Percentiles rank a stretch among this genome's conserved stretches.
These are phyloP conservation scores for Diplolepis rosae DNA, from an alignment of 2,888 invertebrate genomes.

Conservation along the genomic window DNA sequence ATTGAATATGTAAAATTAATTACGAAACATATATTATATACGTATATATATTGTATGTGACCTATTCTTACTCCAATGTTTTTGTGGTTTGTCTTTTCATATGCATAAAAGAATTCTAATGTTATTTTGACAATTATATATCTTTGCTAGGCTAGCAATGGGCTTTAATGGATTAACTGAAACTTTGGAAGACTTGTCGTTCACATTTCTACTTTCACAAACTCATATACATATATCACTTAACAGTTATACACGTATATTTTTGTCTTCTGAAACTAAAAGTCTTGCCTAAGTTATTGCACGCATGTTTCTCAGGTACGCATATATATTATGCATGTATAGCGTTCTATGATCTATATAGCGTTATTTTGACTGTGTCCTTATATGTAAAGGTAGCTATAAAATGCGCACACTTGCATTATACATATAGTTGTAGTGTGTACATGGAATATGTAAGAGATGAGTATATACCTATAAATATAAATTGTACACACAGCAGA, in stretches of 20 bases:
- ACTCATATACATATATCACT: not conserved
- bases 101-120: not conserved
- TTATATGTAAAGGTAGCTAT: not conserved
- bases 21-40: too few species aligned
- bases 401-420: conserved; percentile 9
- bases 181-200: not conserved
- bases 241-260: conserved; percentile 9
- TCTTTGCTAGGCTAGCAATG: not conserved
- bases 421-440: not conserved
- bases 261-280: conserved; percentile 9
- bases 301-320: conserved; percentile 12
- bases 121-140: not conserved
- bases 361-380: not conserved
- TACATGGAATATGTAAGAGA: not conserved
- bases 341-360: not conserved
- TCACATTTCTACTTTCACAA: conserved; percentile 7
- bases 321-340: too few species aligned
- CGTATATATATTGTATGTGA: too few species aligned
- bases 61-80: too few species aligned
- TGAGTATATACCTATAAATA: not conserved
- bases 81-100: not conserved
- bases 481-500: not conserved
- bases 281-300: conserved; percentile 15
- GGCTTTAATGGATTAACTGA: not conserved
- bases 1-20: too few species aligned